A percentile compares a stretch with the other conserved stretches of the same genome.
Conservation (phyloP, 2,888 invertebrate genomes). For the Drosophila dives region DNA sequence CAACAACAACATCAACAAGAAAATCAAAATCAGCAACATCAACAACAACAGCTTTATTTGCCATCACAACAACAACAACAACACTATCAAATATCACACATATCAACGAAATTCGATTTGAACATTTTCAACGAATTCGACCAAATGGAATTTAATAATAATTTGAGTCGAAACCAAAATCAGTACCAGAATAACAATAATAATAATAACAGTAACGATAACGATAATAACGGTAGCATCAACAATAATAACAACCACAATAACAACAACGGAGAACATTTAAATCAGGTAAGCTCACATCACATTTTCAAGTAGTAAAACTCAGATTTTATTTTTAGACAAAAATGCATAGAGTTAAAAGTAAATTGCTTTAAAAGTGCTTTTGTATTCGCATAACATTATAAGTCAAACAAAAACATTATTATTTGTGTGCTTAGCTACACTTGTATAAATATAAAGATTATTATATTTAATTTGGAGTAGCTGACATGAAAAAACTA, state of each 20-base stretch:
- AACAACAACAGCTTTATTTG: conserved; percentile 28
- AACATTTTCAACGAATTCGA: conserved; percentile 72
- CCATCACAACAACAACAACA: conserved; percentile 46
- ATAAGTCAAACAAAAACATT: not conserved
- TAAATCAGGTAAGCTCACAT: conserved; percentile 66
- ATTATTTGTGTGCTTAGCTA: not conserved
- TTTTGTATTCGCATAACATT: not conserved
- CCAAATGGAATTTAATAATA: conserved; percentile 83
- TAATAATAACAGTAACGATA: conserved; percentile 81
- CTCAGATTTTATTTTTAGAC: not conserved
- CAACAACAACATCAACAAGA: conserved; percentile 58
- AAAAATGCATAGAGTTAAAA: not conserved
- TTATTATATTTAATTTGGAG: no score
- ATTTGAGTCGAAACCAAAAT: conserved; percentile 63
- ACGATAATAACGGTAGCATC: conserved; percentile 62
- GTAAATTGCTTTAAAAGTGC: not conserved
- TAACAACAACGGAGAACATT: conserved; percentile 52
- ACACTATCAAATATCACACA: conserved; percentile 52
- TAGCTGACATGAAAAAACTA: not conserved
- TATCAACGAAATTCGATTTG: conserved; percentile 69
- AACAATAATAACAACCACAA: conserved; percentile 73
- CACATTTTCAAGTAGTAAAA: not conserved
- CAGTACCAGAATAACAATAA: conserved; percentile 76
- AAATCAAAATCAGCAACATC: conserved; percentile 26
- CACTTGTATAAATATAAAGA: not conserved